Conservation (phyloP, 2,113 vertebrate genomes). For the Aptenodytes patagonicus region DNA sequence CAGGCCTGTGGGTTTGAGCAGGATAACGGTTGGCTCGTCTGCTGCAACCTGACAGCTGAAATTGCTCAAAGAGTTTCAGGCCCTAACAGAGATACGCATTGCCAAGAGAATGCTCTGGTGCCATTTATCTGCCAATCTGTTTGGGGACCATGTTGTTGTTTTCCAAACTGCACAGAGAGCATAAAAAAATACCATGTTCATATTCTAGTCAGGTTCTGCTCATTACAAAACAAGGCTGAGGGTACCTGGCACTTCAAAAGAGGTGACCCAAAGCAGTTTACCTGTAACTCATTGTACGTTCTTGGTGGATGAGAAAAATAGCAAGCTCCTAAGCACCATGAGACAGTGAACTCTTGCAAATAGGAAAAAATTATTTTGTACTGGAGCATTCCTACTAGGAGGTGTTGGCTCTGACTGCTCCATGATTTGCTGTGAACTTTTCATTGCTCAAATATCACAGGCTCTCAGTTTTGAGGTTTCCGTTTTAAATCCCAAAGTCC, state of each 20-base stretch:
- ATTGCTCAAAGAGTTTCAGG: not conserved
- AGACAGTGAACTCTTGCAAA: not conserved
- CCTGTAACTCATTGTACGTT: not conserved
- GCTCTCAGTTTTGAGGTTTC: not conserved
- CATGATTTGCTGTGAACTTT: not conserved
- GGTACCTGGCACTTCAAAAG: not conserved
- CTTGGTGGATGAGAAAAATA: not conserved
- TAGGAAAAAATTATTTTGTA: constrained; percentile 5
- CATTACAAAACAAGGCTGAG: not conserved
- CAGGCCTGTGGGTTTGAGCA: constrained; percentile 10
- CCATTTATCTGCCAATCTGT: constrained; percentile 44
- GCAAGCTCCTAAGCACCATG: not conserved
- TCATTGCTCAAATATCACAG: not conserved
- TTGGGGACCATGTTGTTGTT: not conserved
- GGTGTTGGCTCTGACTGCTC: not conserved
- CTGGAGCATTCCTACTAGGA: not conserved
- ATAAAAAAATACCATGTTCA: not conserved
- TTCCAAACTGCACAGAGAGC: not conserved
- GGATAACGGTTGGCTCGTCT: constrained; percentile 2
- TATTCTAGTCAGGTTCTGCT: not conserved
- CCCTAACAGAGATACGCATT: not conserved
- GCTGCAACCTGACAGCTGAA: constrained; percentile 45
- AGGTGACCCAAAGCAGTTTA: not conserved
- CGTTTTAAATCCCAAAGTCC: not conserved
- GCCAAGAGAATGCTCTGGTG: constrained; percentile 25